Evolutionary conservation across 1,140 invertebrate genomes (phyloP), one percentile per base, ranked within the genome.

Genomic region (Halyomorpha halys): DNA sequence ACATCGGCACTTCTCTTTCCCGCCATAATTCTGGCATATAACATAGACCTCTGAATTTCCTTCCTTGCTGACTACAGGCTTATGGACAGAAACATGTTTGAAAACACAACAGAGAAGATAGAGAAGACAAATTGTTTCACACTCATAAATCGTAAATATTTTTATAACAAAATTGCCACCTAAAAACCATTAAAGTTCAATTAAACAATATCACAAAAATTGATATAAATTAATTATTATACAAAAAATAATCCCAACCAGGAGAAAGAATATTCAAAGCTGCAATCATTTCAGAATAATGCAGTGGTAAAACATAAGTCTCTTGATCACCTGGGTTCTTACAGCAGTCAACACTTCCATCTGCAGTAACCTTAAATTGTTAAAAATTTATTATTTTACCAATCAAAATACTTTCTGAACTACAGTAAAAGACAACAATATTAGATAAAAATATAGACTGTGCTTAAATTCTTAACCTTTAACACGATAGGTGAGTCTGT

Each of bases 11-110:
- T 70, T 69, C 13, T 77, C 66, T 47, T 64, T 70, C 25, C 82
- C 83, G 44, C 76, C 76, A 71, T 83, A 93, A 16, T 77, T 76
- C n/a, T 81, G 69, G 72, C 90, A 92, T 14, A 97, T 78, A 0
- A 94, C 77, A 75, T 97, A 98, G 0, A 89, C 81, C 75, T 98
- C 94, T 0, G 94, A 97, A 75, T 97, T 98, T 14, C 94, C 94
- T 71, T 88, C 83, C 73, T 94, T 94, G 49, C 93, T 97, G 0
- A 90, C 91, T 0, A 82, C 85, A 11, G 94, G 94, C 74, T 98
- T 98, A 68, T 85, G 89, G 5, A 92, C 76, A 65, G 81, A 75
- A 0, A 95, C 83, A 69, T 84, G 72, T 21, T 79, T 69, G 74
- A 95, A 95, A 19, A 82, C 72, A 70, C 84, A 85, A 68, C 83